Conservation (phyloP, 2,888 invertebrate species). For the Scaptomyza cyrtandrae region DNA sequence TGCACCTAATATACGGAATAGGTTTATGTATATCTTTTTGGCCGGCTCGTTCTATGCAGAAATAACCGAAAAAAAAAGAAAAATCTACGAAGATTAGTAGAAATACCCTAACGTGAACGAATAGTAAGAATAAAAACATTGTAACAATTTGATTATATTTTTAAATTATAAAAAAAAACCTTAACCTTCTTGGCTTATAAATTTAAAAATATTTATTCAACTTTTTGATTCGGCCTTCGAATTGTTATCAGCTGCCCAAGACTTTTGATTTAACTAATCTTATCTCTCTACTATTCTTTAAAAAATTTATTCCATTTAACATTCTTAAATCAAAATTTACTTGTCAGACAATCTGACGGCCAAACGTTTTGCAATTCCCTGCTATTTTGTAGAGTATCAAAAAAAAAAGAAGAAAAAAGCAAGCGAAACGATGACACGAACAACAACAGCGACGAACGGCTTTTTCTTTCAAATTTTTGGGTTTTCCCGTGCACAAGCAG, state of each 20-base stretch:
- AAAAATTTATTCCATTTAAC: background rate
- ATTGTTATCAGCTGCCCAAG: background rate
- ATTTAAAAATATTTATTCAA: background rate
- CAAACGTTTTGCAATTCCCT: background rate
- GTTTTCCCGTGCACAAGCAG: conserved; percentile 58
- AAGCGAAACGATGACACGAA: conserved; percentile 38
- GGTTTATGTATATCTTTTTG: conserved; percentile 17
- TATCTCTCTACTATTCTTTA: background rate
- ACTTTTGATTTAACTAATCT: background rate
- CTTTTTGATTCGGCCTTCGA: background rate
- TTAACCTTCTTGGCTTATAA: background rate
- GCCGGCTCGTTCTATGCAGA: conserved; percentile 41
- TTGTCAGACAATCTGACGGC: background rate
- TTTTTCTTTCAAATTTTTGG: conserved; percentile 59
- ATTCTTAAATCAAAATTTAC: background rate
- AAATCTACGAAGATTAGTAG: conserved; percentile 4
- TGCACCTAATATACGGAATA: conserved; percentile 39
- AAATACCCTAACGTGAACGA: background rate
- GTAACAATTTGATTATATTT: conserved; percentile 13
- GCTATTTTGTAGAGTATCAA: conserved; percentile 26
- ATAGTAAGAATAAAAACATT: background rate
- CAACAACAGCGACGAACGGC: conserved; percentile 34
- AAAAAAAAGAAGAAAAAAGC: background rate
- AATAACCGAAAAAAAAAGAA: background rate
- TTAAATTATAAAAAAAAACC: background rate